phyloP scores from a whole-genome alignment of 1,140 invertebrate species.

The Whitmania pigra region DNA sequence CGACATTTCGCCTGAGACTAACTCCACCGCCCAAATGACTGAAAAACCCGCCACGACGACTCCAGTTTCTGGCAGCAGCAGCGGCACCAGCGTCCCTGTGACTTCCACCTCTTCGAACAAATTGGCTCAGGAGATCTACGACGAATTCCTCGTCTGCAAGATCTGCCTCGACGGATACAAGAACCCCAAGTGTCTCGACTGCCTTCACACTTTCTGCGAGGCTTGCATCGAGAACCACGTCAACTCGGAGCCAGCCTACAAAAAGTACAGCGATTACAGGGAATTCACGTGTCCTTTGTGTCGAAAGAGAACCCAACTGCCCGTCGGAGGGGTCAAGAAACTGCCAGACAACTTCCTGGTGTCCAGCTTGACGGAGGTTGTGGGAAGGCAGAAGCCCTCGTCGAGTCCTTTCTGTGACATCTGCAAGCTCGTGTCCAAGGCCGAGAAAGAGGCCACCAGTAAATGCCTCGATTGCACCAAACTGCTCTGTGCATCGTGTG shows the following conservation, averaged over 20 bases:
- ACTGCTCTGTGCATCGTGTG: conserved; percentile 41
- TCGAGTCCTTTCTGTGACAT: conserved; percentile 43
- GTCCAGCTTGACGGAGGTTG: conserved; percentile 40
- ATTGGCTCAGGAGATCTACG: conserved; percentile 25
- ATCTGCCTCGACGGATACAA: conserved; percentile 38
- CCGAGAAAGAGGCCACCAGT: conserved; percentile 40
- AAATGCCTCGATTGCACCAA: conserved; percentile 45
- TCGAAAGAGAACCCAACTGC: conserved; percentile 42
- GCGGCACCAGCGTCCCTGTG: background rate
- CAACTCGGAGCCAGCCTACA: conserved; percentile 40
- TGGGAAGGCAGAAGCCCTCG: conserved; percentile 37
- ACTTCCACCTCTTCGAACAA: conserved; percentile 11
- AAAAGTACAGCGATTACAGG: conserved; percentile 43
- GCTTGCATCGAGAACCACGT: conserved; percentile 50
- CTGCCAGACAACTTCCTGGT: conserved; percentile 45
- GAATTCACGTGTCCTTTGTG: conserved; percentile 45
- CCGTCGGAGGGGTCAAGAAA: conserved; percentile 43
- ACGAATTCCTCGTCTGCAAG: conserved; percentile 38
- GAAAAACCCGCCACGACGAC: background rate
- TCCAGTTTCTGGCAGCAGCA: background rate
- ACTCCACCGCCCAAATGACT: no score
- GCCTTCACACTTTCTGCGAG: conserved; percentile 85
- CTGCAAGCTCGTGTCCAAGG: conserved; percentile 40
- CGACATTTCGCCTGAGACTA: no score
- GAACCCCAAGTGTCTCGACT: conserved; percentile 66